phyloP scores from a whole-genome alignment of 2,888 invertebrate species.

The Hoplodrina ambigua region DNA sequence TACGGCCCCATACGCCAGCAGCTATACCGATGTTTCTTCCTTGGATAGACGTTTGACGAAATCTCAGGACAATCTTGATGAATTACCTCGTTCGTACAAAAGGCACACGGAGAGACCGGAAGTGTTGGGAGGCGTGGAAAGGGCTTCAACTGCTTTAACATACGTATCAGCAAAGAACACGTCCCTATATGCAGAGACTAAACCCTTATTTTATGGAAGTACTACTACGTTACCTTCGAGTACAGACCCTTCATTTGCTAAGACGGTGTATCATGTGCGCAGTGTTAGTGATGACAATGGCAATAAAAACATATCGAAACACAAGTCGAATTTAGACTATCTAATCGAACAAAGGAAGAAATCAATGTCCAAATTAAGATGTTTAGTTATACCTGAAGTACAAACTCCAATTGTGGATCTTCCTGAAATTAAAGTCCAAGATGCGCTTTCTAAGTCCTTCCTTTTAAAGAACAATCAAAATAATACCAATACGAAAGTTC shows the following conservation, averaged over 20 bases:
- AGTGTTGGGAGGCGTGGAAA: constrained; percentile 89
- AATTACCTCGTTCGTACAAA: constrained; percentile 84
- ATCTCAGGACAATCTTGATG: constrained; percentile 88
- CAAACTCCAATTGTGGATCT: constrained; percentile 93
- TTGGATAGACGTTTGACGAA: constrained; percentile 86
- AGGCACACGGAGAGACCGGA: constrained; percentile 84
- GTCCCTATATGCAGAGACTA: constrained; percentile 73
- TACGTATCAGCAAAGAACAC: constrained; percentile 69
- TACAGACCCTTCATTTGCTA: constrained; percentile 75
- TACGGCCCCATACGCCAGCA: constrained; percentile 73
- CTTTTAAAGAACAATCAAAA: constrained; percentile 80
- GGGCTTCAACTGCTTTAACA: constrained; percentile 68
- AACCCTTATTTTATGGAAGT: constrained; percentile 87
- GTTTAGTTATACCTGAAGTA: constrained; percentile 96
- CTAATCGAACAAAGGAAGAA: constrained; percentile 95
- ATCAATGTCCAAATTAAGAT: constrained; percentile 95
- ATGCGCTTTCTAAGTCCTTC: constrained; percentile 88
- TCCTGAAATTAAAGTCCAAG: constrained; percentile 95
- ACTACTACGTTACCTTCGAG: constrained; percentile 81
- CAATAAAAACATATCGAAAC: constrained; percentile 81
- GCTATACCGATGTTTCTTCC: constrained; percentile 80
- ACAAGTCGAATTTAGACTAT: constrained; percentile 93
- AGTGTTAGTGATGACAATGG: constrained; percentile 86
- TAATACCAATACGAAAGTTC: constrained; percentile 74
- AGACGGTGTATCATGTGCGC: constrained; percentile 81